A percentile compares a stretch with the other conserved stretches of the same genome.
Evolutionary conservation across 1,140 invertebrate species (phyloP).

Genomic region (Metaphire vulgaris): DNA sequence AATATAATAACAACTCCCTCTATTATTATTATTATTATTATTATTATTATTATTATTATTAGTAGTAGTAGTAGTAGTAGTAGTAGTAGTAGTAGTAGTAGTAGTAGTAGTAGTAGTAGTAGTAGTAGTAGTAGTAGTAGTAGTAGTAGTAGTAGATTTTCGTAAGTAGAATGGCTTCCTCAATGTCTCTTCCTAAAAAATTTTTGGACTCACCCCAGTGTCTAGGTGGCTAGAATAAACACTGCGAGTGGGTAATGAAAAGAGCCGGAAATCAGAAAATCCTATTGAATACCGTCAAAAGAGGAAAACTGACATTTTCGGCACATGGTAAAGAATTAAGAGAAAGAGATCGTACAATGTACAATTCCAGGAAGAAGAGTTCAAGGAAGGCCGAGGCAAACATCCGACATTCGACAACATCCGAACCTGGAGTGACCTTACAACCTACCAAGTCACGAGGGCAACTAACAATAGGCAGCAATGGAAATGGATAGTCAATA

Average conservation of each 20-base stretch:
- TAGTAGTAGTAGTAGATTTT: background rate
- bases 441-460: too few species aligned
- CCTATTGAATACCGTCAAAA: too few species aligned
- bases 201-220: too few species aligned
- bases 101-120: background rate
- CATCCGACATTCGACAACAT: background rate
- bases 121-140: slow-evolving; percentile 1
- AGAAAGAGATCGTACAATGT: too few species aligned
- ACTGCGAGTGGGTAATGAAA: too few species aligned
- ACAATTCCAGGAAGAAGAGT: too few species aligned
- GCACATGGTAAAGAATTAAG: background rate
- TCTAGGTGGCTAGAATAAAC: too few species aligned
- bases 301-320: background rate
- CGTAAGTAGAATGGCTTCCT: background rate
- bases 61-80: too few species aligned
- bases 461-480: too few species aligned
- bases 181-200: background rate
- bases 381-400: background rate
- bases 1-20: background rate
- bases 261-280: too few species aligned
- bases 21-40: background rate
- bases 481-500: too few species aligned
- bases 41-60: too few species aligned
- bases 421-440: background rate
- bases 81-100: background rate